A percentile compares a stretch with the other conserved stretches of the same genome.
Conservation (phyloP, 1,140 invertebrate species). For the Scaptomyza montana region DNA sequence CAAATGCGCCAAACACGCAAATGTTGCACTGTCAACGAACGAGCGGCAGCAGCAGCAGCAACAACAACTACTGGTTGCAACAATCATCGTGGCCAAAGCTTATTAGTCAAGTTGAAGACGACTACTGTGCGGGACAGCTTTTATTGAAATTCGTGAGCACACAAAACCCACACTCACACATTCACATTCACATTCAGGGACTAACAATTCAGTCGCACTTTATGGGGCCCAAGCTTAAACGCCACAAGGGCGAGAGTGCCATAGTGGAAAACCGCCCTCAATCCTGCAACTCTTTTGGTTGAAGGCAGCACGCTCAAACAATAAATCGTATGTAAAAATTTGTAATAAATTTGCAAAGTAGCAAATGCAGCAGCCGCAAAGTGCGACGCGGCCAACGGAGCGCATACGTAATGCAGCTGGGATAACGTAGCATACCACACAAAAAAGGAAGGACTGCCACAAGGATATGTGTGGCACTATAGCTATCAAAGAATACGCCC, state of each 20-base stretch:
- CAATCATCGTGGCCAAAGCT: constrained; percentile 58
- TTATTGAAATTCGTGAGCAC: constrained; percentile 64
- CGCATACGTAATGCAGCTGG: constrained; percentile 75
- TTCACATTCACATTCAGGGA: background rate
- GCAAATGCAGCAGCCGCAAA: constrained; percentile 73
- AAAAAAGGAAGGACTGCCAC: constrained; percentile 57
- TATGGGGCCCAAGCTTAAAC: constrained; percentile 49
- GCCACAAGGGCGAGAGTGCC: constrained; percentile 21
- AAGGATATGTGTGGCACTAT: constrained; percentile 65
- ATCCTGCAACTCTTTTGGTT: background rate
- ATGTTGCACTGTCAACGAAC: constrained; percentile 60
- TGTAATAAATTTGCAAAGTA: constrained; percentile 82
- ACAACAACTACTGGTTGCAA: constrained; percentile 9
- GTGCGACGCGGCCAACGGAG: constrained; percentile 54
- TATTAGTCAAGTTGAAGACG: constrained; percentile 74
- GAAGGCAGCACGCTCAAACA: constrained; percentile 61
- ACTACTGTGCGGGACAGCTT: constrained; percentile 43
- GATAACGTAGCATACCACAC: constrained; percentile 57
- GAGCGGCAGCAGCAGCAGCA: background rate
- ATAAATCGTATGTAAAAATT: constrained; percentile 82
- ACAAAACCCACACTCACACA: constrained; percentile 30
- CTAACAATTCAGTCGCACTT: constrained; percentile 17
- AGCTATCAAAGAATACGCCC: constrained; percentile 33
- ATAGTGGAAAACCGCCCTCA: constrained; percentile 55
- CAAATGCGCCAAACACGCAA: constrained; percentile 43